These are phyloP conservation scores for Cherax destructor DNA, from an alignment of 1,140 invertebrate genomes.

Conservation along the genomic window DNA sequence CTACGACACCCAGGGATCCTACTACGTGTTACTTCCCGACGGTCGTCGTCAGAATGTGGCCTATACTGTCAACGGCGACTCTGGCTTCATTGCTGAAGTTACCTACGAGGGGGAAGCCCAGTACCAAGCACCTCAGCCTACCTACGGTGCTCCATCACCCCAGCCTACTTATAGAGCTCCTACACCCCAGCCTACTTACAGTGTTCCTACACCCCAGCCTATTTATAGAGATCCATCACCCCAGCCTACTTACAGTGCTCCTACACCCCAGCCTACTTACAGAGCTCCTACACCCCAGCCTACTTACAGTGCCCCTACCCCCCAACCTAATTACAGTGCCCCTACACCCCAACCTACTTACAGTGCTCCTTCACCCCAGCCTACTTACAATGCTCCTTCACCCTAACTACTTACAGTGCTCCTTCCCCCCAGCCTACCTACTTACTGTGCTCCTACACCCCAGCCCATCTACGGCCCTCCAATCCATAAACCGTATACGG, in stretches of 20 bases:
- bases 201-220: background rate
- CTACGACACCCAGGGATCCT: slow-evolving; percentile 86
- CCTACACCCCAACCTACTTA: no score
- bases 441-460: no score
- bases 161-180: background rate
- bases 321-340: no score
- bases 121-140: background rate
- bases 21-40: slow-evolving; percentile 87
- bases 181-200: no score
- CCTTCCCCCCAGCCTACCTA: no score
- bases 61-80: slow-evolving; percentile 83
- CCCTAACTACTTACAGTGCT: no score
- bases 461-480: no score
- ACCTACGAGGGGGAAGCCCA: slow-evolving; percentile 58
- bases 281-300: background rate
- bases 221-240: background rate
- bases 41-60: slow-evolving; percentile 76
- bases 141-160: background rate
- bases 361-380: no score
- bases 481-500: no score
- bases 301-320: background rate
- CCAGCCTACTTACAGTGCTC: background rate
- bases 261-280: background rate
- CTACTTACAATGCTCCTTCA: no score
- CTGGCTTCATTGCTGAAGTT: slow-evolving; percentile 72